A percentile compares a stretch with the other conserved stretches of the same genome.
These are phyloP conservation scores for Brachypterus glaber DNA, from an alignment of 2,888 invertebrate species.

Conservation along the genomic window DNA sequence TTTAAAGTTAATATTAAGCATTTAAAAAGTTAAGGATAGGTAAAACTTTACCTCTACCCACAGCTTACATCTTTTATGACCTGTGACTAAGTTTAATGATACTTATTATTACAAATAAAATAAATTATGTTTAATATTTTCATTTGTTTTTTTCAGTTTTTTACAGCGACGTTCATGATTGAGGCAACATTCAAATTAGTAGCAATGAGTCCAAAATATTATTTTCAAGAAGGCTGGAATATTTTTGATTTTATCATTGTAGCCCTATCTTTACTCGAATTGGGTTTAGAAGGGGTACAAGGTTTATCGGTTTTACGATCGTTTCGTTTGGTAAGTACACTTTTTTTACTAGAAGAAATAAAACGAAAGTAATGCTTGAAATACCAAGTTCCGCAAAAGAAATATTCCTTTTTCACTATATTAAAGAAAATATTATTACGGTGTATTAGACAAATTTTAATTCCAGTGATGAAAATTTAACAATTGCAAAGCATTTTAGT, in stretches of 20 bases:
- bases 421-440: no score
- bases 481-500: no score
- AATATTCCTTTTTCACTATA: no score
- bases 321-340: slow-evolving; percentile 83
- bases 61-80: no score
- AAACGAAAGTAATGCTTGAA: no score
- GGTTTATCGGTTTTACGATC: slow-evolving; percentile 95
- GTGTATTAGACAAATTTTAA: no score
- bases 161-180: slow-evolving; percentile 93
- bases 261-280: slow-evolving; percentile 85
- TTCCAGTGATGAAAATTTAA: no score
- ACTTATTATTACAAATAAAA: background rate
- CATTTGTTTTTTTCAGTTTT: slow-evolving; percentile 61
- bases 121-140: slow-evolving; percentile 7
- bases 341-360: background rate
- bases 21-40: no score
- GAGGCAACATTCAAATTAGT: slow-evolving; percentile 90
- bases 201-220: slow-evolving; percentile 94
- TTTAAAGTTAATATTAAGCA: no score
- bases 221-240: slow-evolving; percentile 98
- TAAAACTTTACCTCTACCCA: no score
- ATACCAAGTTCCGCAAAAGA: no score
- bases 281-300: slow-evolving; percentile 87
- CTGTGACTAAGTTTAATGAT: background rate
- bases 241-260: slow-evolving; percentile 98